Conservation (phyloP, 2,888 invertebrate species). For the Nymphalis c-album region DNA sequence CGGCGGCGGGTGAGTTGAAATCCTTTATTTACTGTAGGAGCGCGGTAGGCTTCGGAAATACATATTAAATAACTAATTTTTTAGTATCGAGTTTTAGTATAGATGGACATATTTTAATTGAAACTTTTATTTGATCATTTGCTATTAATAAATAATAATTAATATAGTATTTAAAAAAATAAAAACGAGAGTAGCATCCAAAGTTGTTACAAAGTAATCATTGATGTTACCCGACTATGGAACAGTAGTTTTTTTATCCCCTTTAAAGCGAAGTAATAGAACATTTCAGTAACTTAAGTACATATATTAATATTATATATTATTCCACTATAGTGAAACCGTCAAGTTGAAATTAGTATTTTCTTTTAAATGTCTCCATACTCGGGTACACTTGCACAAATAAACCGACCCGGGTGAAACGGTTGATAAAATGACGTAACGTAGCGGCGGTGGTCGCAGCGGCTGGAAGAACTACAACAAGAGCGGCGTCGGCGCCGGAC, state of each 20-base stretch:
- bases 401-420: background rate
- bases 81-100: too few species aligned
- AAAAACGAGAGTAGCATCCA: too few species aligned
- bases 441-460: constrained; percentile 52
- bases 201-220: too few species aligned
- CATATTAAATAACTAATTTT: too few species aligned
- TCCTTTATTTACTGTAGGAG: too few species aligned
- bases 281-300: background rate
- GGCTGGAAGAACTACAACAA: constrained; percentile 77
- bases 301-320: too few species aligned
- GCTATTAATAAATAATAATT: background rate
- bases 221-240: constrained; percentile 1
- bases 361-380: background rate
- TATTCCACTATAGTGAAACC: too few species aligned
- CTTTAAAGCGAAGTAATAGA: background rate
- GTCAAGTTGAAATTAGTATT: background rate
- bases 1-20: constrained; percentile 66
- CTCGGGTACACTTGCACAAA: background rate
- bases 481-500: constrained; percentile 77
- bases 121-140: background rate
- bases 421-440: constrained; percentile 1
- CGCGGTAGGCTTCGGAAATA: background rate
- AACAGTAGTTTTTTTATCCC: background rate
- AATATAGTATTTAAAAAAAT: too few species aligned
- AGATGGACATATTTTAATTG: too few species aligned